phyloP scores from a whole-genome alignment of 2,797 vertebrate genomes.

The Vipera latastei region DNA sequence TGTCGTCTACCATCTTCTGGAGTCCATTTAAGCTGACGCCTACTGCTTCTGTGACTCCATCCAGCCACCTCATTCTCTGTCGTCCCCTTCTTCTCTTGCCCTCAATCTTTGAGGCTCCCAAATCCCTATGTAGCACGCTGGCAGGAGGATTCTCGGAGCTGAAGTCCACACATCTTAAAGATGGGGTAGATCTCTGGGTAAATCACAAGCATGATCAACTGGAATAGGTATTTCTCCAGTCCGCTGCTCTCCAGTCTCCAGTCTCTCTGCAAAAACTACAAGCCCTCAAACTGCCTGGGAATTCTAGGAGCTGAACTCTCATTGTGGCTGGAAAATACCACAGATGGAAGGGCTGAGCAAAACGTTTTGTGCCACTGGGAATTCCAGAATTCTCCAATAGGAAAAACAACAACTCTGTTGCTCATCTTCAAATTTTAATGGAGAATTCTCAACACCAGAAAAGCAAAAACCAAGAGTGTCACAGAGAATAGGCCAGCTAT shows the following conservation, averaged over 20 bases:
- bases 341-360: neutral
- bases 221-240: neutral
- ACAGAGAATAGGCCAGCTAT: neutral
- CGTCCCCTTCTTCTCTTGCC: too few species aligned
- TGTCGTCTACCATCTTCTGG: too few species aligned
- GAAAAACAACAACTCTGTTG: neutral
- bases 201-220: neutral
- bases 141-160: too few species aligned
- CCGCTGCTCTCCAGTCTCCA: neutral
- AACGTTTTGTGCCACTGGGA: neutral
- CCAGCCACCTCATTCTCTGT: too few species aligned
- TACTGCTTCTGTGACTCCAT: too few species aligned
- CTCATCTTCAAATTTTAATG: neutral
- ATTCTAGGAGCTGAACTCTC: neutral
- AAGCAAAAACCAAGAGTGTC: neutral
- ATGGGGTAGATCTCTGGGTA: neutral
- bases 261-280: neutral
- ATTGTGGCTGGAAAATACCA: neutral
- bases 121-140: too few species aligned
- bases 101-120: too few species aligned
- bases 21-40: too few species aligned
- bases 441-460: neutral
- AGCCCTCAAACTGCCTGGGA: neutral
- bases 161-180: too few species aligned
- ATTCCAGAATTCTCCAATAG: neutral